Evolutionary conservation across 2,797 vertebrate species (phyloP).

Genomic region (Gambelia wislizenii): DNA sequence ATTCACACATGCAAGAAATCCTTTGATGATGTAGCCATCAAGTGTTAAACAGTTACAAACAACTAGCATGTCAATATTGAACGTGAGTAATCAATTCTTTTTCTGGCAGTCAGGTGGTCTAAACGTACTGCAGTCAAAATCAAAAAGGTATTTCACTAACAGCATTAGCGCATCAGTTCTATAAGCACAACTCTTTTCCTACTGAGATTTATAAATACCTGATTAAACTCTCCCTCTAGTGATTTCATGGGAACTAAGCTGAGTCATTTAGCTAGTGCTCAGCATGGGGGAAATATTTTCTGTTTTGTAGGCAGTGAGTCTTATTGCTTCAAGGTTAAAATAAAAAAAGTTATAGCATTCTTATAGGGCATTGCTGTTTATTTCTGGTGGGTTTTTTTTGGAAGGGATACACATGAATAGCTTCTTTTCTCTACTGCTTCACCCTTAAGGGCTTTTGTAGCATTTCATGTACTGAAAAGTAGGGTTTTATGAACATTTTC

Average conservation of each 20-base stretch:
- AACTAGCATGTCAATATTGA: background rate
- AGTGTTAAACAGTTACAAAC: background rate
- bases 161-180: background rate
- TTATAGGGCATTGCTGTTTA: too few species aligned
- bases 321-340: too few species aligned
- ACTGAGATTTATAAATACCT: slow-evolving; percentile 43
- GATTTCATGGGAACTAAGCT: slow-evolving; percentile 58
- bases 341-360: too few species aligned
- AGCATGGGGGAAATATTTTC: slow-evolving; percentile 34
- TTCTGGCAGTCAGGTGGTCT: background rate
- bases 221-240: background rate
- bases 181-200: background rate
- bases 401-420: accelerated
- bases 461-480: background rate
- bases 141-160: background rate
- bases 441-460: background rate
- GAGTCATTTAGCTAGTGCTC: slow-evolving; percentile 52
- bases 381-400: slow-evolving; percentile 19
- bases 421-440: accelerated
- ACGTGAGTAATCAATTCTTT: background rate
- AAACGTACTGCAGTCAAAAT: background rate
- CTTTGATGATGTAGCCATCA: background rate
- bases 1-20: background rate
- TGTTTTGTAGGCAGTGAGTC: slow-evolving; percentile 26
- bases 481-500: background rate